Percentiles rank a stretch among this genome's conserved stretches.
Evolutionary conservation across 2,888 invertebrate species (phyloP).

Genomic region (Microplitis deprimator): DNA sequence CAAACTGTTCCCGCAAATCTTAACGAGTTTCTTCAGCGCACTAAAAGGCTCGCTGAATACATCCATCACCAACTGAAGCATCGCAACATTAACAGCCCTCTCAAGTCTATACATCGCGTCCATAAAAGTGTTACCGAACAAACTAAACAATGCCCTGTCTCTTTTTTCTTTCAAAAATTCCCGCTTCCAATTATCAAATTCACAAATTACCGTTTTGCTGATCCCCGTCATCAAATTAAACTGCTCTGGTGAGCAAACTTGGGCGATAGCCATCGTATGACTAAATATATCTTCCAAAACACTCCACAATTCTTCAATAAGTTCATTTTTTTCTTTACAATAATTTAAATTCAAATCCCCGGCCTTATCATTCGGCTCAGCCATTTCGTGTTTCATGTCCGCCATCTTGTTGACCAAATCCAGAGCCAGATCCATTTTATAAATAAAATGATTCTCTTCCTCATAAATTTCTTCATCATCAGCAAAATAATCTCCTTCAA

Average conservation of each 20-base stretch:
- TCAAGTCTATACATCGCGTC: conserved; percentile 78
- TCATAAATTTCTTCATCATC: conserved; percentile 59
- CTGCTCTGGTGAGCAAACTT: conserved; percentile 67
- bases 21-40: conserved; percentile 65
- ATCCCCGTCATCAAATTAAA: conserved; percentile 69
- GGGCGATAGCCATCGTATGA: conserved; percentile 70
- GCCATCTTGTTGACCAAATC: conserved; percentile 64
- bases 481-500: conserved; percentile 60
- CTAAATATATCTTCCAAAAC: conserved; percentile 69
- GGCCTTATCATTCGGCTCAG: neutral
- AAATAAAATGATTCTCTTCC: conserved; percentile 66
- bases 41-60: conserved; percentile 67
- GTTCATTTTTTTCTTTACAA: conserved; percentile 55
- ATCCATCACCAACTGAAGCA: conserved; percentile 75
- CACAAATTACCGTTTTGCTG: conserved; percentile 68
- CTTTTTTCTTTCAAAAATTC: conserved; percentile 63
- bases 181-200: conserved; percentile 66
- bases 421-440: conserved; percentile 67
- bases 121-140: conserved; percentile 76
- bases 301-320: conserved; percentile 62
- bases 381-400: conserved; percentile 36
- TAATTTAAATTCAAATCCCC: neutral
- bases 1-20: conserved; percentile 64
- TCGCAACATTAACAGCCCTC: conserved; percentile 78
- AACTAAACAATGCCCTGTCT: conserved; percentile 74